Conservation (phyloP, 2,888 invertebrate genomes). For the Drosophila mettleri region DNA sequence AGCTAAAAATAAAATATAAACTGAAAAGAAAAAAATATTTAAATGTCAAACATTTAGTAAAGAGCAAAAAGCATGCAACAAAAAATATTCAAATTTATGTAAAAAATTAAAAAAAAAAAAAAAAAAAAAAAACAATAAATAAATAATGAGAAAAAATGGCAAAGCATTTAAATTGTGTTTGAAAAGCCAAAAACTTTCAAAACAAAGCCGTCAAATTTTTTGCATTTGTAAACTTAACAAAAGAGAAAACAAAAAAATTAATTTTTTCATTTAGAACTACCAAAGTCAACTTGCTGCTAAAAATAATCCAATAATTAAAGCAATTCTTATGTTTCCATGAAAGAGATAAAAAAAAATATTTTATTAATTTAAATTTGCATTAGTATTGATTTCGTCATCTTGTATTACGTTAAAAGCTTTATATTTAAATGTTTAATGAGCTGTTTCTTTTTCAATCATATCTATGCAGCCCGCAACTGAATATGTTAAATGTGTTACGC, state of each 20-base stretch:
- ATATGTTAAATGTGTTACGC: conserved; percentile 76
- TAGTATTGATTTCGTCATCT: conserved; percentile 62
- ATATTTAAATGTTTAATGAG: conserved; percentile 50
- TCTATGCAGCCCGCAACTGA: conserved; percentile 68
- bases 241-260: conserved; percentile 22
- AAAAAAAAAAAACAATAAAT: conserved; percentile 40
- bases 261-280: conserved; percentile 38
- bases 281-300: conserved; percentile 26
- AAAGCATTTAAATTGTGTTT: conserved; percentile 73
- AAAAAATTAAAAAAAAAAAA: conserved; percentile 3
- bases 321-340: conserved; percentile 20
- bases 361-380: conserved; percentile 38
- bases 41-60: conserved; percentile 60
- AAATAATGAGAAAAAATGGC: conserved; percentile 41
- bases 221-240: conserved; percentile 74
- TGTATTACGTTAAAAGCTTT: conserved; percentile 80
- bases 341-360: background rate
- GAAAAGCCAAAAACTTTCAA: conserved; percentile 58
- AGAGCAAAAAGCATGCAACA: conserved; percentile 31
- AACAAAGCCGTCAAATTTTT: conserved; percentile 67
- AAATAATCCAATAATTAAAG: conserved; percentile 29
- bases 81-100: conserved; percentile 45
- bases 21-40: conserved; percentile 12
- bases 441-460: conserved; percentile 39
- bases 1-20: conserved; percentile 30